Conservation (phyloP, 2,888 invertebrate genomes). For the Corythucha ciliata region DNA sequence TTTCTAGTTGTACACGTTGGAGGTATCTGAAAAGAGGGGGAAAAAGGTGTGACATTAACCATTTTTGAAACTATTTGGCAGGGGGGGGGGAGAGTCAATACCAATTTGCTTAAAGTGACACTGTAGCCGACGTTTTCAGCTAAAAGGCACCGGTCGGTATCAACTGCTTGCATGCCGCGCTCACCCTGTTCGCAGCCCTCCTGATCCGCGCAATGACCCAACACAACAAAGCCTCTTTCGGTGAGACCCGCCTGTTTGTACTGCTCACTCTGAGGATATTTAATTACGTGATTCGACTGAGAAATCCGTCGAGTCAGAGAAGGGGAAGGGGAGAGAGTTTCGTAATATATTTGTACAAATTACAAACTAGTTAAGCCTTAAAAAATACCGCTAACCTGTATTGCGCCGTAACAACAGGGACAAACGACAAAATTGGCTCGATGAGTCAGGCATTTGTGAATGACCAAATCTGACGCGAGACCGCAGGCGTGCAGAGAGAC, state of each 20-base stretch:
- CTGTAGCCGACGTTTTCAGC: conserved; percentile 51
- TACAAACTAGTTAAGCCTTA: not conserved
- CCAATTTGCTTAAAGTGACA: conserved; percentile 63
- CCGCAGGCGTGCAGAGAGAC: conserved; percentile 90
- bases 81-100: not conserved
- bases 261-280: conserved; percentile 68
- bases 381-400: conserved; percentile 46
- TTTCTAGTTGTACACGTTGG: conserved; percentile 84
- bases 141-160: conserved; percentile 68
- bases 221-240: conserved; percentile 58
- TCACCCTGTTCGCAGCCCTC: conserved; percentile 71
- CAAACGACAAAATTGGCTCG: conserved; percentile 78
- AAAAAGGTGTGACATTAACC: not conserved
- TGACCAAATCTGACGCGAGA: conserved; percentile 83
- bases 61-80: not conserved
- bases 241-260: conserved; percentile 36
- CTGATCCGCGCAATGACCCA: conserved; percentile 88
- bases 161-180: conserved; percentile 78
- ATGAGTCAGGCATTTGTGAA: conserved; percentile 67
- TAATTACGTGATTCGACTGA: conserved; percentile 65
- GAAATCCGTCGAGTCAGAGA: conserved; percentile 41
- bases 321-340: not conserved
- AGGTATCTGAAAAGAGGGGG: conserved; percentile 44
- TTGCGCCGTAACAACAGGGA: conserved; percentile 89
- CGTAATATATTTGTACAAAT: not conserved